These are phyloP conservation scores for Hippoglossus stenolepis DNA, from an alignment of 2,113 vertebrate genomes.

Conservation along the genomic window DNA sequence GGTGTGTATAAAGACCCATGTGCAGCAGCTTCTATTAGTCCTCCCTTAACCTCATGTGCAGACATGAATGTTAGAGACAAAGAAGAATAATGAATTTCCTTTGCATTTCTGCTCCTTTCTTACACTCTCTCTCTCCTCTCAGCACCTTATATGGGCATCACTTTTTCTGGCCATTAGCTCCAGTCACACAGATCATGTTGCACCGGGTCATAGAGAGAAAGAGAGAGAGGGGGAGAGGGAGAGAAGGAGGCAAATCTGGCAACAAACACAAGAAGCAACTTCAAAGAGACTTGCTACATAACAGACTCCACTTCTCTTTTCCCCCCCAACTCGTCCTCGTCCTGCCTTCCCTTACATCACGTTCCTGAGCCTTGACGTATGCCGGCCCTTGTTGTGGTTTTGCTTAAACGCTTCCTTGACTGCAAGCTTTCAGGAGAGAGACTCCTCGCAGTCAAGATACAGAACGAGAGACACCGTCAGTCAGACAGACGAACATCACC, in stretches of 20 bases:
- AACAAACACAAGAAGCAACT: conserved; percentile 60
- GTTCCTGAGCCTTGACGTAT: conserved; percentile 61
- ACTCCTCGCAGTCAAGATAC: neutral
- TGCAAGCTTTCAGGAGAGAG: conserved; percentile 56
- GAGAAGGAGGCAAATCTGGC: conserved; percentile 59
- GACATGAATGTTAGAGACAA: neutral
- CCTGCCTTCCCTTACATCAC: conserved; percentile 53
- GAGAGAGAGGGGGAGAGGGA: conserved; percentile 15
- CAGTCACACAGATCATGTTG: conserved; percentile 77
- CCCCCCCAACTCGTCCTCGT: neutral
- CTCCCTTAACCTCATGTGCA: neutral
- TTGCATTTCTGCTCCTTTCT: conserved; percentile 33
- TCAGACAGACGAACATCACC: conserved; percentile 62
- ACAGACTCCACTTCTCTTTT: conserved; percentile 27
- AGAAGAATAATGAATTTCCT: conserved; percentile 40
- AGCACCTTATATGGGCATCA: conserved; percentile 77
- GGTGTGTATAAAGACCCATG: conserved; percentile 80
- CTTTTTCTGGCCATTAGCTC: conserved; percentile 77
- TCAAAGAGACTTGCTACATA: conserved; percentile 62
- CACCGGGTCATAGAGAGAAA: conserved; percentile 60
- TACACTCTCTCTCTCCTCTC: conserved; percentile 40
- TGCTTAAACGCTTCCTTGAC: conserved; percentile 62
- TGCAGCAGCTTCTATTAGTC: neutral
- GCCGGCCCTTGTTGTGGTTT: conserved; percentile 66
- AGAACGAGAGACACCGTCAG: neutral